A percentile compares a stretch with the other conserved stretches of the same genome.
Conservation (phyloP, 1,140 invertebrate genomes). For the Ips typographus region DNA sequence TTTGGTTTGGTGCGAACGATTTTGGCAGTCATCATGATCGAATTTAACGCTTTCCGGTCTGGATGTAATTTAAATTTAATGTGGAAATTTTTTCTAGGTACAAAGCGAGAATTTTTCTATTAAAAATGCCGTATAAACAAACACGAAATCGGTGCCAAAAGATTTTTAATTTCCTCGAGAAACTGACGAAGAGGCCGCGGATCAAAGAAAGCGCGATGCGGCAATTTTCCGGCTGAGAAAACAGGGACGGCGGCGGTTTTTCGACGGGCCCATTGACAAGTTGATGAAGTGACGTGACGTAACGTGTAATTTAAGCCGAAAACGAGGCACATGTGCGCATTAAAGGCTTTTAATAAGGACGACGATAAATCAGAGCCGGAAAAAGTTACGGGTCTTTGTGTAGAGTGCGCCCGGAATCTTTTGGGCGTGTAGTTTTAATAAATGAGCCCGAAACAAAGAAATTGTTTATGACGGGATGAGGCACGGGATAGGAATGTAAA, state of each 20-base stretch:
- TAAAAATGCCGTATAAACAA: too few relatives aligned
- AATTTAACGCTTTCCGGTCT: too few relatives aligned
- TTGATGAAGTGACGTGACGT: conserved; percentile 14
- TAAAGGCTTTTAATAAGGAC: conserved; percentile 6
- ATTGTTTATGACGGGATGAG: conserved; percentile 1
- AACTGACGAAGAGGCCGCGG: conserved; percentile 2
- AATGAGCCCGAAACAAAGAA: conserved; percentile 9
- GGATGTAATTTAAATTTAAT: too few relatives aligned
- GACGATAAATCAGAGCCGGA: conserved; percentile 5
- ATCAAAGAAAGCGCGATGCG: conserved; percentile 3
- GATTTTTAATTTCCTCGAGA: conserved; percentile 2
- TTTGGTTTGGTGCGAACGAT: too few relatives aligned
- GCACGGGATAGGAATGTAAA: conserved; percentile 6
- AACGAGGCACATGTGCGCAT: conserved; percentile 10
- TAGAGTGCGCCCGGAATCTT: background rate
- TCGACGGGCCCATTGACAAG: conserved; percentile 12
- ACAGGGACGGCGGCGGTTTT: conserved; percentile 7
- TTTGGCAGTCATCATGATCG: too few relatives aligned
- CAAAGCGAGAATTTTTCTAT: too few relatives aligned
- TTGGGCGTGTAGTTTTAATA: conserved; percentile 5
- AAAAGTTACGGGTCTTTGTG: conserved; percentile 12
- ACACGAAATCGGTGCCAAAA: background rate
- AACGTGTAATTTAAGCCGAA: conserved; percentile 17
- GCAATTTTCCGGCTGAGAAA: conserved; percentile 13
- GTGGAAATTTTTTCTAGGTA: too few relatives aligned